phyloP scores from a whole-genome alignment of 2,797 vertebrate genomes.

The Spea hammondii region DNA sequence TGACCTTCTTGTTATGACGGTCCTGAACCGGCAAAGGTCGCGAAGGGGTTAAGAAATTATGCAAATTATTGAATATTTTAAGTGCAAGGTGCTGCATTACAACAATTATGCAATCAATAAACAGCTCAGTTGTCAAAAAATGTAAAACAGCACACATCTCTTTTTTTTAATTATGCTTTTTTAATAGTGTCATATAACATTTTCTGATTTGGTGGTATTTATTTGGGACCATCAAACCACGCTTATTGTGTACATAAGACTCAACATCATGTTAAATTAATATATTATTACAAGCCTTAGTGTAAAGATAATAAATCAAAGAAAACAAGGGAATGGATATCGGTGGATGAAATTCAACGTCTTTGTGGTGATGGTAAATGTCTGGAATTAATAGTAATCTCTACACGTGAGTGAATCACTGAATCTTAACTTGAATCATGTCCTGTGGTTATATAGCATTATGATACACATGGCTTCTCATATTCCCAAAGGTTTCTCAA shows the following conservation, averaged over 20 bases:
- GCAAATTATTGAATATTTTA: too few relatives aligned
- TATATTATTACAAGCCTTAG: slow-evolving; percentile 11
- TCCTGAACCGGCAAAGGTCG: too few relatives aligned
- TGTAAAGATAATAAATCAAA: neutral
- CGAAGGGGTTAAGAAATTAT: too few relatives aligned
- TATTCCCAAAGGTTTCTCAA: slow-evolving; percentile 19
- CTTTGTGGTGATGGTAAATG: neutral
- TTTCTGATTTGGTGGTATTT: slow-evolving; percentile 12
- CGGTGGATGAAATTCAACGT: neutral
- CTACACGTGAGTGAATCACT: neutral
- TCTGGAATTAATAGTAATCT: neutral
- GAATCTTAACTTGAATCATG: neutral
- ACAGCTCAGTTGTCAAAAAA: neutral
- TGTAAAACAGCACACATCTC: neutral
- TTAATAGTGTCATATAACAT: slow-evolving; percentile 11
- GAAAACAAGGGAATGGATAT: too few relatives aligned
- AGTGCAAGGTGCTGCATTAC: too few relatives aligned
- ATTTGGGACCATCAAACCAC: slow-evolving; percentile 13
- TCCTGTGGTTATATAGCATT: slow-evolving; percentile 25
- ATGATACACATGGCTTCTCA: slow-evolving; percentile 20
- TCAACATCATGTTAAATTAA: slow-evolving; percentile 18
- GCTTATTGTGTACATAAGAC: neutral
- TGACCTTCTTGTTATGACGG: too few relatives aligned
- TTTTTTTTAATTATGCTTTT: neutral
- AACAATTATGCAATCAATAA: too few relatives aligned